Base-by-base conservation (phyloP, 2,888 invertebrate species). In the Adineta ricciae region DNA sequence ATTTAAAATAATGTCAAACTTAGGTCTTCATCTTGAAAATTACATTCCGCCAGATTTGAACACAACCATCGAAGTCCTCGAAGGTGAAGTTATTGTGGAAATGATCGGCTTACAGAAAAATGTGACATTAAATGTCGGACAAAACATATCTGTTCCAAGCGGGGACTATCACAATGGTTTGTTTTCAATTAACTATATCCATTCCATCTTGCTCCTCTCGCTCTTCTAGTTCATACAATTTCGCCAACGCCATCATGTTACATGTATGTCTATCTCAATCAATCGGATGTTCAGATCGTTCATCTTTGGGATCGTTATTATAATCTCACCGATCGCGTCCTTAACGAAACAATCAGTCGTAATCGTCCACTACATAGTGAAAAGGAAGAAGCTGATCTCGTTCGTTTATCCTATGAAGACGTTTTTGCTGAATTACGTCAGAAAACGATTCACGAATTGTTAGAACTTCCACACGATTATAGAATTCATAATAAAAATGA, bases 1-100 rank as follows among this genome's bases (percentile, higher is more conserved):
- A 32, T 8, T n/a, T 14, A 14, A 49, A n/a, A n/a, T 52, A n/a
- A 27, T 7, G n/a, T 7, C 72, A 27, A 52, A 41, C 14, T n/a
- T n/a, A 94, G 93, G 84, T 41, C 92, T 95, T 87, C 91, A 92
- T 32, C 91, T 95, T 87, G 95, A 95, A 89, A 95, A 95, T 89
- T 95, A 92, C 89, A 93, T 96, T 54, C 92, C 93, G 8, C 88
- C 91, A 0, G 94, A 94, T 86, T 90, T 95, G 24, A 95, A 95
- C 89, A 93, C 95, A 0, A 93, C 94, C 0, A 89, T 96, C 11
- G 94, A 93, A 0, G 92, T 96, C 1, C 91, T 96, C 7, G 92
- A 94, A 87, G 96, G 96, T 0, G 91, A 92, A 86, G 93, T 95
- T 0, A 91, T 92, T 19, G 88, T 93, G 87, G 93, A 93, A 86